phyloP scores from a whole-genome alignment of 2,888 invertebrate genomes.

The Lasioglossum villosulum region DNA sequence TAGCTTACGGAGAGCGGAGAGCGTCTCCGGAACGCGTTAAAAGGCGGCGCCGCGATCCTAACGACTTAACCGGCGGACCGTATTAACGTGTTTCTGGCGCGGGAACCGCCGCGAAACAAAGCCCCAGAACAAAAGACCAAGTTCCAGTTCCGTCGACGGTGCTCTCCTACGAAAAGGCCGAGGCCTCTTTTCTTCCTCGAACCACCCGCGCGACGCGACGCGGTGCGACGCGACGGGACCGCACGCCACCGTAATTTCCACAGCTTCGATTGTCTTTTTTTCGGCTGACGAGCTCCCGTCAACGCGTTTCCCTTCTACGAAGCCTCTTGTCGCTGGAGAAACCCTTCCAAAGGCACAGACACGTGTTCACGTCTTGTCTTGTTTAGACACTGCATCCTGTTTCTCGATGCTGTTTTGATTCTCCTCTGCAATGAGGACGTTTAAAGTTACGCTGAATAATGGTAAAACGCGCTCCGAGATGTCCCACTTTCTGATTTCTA shows the following conservation, averaged over 20 bases:
- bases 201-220: background rate
- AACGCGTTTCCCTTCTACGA: background rate
- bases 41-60: background rate
- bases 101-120: constrained; percentile 25
- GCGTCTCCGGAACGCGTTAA: constrained; percentile 8
- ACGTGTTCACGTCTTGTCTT: background rate
- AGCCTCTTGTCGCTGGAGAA: background rate
- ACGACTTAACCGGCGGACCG: background rate
- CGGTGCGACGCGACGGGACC: background rate
- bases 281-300: background rate
- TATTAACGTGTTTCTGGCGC: constrained; percentile 20
- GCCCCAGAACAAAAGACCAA: constrained; percentile 45
- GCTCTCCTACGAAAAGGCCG: constrained; percentile 48
- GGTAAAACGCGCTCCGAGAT: background rate
- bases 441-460: background rate
- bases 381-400: background rate
- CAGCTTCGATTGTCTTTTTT: constrained; percentile 35
- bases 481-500: background rate
- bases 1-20: background rate
- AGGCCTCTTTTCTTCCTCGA: background rate
- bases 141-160: constrained; percentile 43
- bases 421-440: background rate
- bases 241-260: constrained; percentile 37
- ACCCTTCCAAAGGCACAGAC: background rate
- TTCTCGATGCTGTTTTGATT: background rate